A percentile compares a stretch with the other conserved stretches of the same genome.
phyloP scores from a whole-genome alignment of 2,113 vertebrate species.

The Calyptomena viridis region DNA sequence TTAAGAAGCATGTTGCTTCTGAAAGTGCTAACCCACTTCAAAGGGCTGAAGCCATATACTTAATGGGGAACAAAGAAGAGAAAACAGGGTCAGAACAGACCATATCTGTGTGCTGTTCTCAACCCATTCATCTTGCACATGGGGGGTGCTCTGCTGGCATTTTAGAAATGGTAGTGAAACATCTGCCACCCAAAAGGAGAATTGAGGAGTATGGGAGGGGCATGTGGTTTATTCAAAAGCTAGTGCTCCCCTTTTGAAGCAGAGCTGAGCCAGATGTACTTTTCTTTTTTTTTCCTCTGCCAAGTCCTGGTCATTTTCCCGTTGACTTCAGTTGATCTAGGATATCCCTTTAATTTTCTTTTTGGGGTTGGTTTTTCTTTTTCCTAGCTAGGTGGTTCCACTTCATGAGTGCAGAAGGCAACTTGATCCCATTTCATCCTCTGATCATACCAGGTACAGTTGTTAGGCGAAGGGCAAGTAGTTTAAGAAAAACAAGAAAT shows the following conservation, averaged over 20 bases:
- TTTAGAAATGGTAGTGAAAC: slow-evolving; percentile 26
- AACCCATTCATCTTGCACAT: not conserved
- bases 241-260: not conserved
- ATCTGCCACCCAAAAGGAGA: slow-evolving; percentile 48
- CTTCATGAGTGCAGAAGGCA: not conserved
- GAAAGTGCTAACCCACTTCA: slow-evolving; percentile 18
- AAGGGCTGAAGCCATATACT: not conserved
- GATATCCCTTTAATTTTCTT: not conserved
- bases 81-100: slow-evolving; percentile 6
- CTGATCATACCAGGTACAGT: not conserved
- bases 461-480: not conserved
- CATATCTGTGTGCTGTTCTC: not conserved
- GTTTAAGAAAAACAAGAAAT: not conserved
- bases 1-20: slow-evolving; percentile 41
- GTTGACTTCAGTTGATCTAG: not conserved
- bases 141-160: slow-evolving; percentile 27
- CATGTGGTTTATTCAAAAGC: not conserved
- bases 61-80: slow-evolving; percentile 24
- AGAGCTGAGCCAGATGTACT: slow-evolving; percentile 10
- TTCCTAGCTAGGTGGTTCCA: not conserved
- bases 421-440: not conserved
- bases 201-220: not conserved
- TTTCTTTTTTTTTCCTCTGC: not conserved
- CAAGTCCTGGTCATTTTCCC: not conserved
- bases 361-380: no score